These are phyloP conservation scores for Macrotrachela quadricornifera DNA, from an alignment of 1,140 invertebrate genomes.

Conservation along the genomic window DNA sequence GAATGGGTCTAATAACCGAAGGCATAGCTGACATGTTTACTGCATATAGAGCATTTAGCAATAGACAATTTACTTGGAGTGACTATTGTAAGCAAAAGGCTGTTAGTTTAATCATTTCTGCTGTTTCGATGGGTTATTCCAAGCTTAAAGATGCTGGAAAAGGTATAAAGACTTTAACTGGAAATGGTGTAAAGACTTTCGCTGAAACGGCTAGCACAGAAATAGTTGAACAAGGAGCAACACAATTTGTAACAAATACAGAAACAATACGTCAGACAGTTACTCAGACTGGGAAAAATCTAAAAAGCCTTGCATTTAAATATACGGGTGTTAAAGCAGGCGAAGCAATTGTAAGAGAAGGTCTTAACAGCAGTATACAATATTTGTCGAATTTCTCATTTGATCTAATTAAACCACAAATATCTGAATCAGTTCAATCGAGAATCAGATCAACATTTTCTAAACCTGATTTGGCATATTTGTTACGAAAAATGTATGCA, in stretches of 20 bases:
- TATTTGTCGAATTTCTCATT: background rate
- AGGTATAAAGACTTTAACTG: too few relatives aligned
- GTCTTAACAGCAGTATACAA: background rate
- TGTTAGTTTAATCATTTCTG: background rate
- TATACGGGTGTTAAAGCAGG: background rate
- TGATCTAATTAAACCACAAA: background rate
- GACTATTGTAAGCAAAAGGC: conserved; percentile 1
- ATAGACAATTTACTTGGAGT: background rate
- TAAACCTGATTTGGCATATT: background rate
- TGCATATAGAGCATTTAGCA: background rate
- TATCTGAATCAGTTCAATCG: background rate
- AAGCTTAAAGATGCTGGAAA: background rate
- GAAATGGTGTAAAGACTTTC: too few relatives aligned
- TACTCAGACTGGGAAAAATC: background rate
- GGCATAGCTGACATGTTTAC: background rate
- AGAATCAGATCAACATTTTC: background rate
- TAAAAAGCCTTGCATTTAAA: background rate
- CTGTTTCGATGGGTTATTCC: background rate
- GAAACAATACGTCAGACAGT: background rate
- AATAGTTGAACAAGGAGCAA: background rate
- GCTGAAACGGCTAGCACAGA: background rate
- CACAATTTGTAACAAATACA: background rate
- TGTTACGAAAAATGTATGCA: background rate
- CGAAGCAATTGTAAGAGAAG: background rate
- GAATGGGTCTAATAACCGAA: background rate